Base-by-base conservation (phyloP, 2,797 vertebrate genomes). In the Dipus sagitta region DNA sequence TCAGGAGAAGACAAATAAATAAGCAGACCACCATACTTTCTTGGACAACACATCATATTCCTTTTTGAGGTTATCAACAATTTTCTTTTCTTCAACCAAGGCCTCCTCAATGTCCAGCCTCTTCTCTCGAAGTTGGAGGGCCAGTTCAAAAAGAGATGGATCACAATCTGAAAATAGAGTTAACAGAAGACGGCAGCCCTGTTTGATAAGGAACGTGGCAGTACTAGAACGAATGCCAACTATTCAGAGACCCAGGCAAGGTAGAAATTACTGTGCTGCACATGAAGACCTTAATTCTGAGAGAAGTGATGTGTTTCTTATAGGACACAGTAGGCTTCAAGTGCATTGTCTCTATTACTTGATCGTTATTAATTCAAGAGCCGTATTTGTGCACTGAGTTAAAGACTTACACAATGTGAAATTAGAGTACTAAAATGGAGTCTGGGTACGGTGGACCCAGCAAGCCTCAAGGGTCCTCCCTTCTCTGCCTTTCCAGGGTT, bases 91-190 rank as follows among this genome's bases (percentile, higher is more conserved):
- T 95, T 99, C 98, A 42, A 47, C 88, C 93, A 99, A 98, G 75
- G 97, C 97, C 30, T 99, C 99, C 95, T 99, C 98, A 65, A 99
- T 97, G 82, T 99, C 98, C 81, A 99, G 87, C 3, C 98, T 97
- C 95, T 97, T 98, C 96, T 99, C 98, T 76, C 97, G 98, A 88
- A 99, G 98, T 92, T 98, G 98, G 89, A 99, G 86, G 0, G 98
- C 98, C 97, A 98, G 98, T 96, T 98, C 98, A 96, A 99, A 99
- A 88, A 99, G 98, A 58, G 96, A 95, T 0, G 97, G 96, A 11
- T 98, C 98, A 90, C 99, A 99, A 94, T 98, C 99, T 99, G 97
- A 82, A 95, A 92, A 89, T n/a, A 90, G 47, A 96, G 54, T 42
- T 13, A 70, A 89, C 85, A 34, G 23, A 14, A 78, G 68, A 81